Evolutionary conservation across 2,113 vertebrate genomes (phyloP).

Genomic region (Noturus placidus): DNA sequence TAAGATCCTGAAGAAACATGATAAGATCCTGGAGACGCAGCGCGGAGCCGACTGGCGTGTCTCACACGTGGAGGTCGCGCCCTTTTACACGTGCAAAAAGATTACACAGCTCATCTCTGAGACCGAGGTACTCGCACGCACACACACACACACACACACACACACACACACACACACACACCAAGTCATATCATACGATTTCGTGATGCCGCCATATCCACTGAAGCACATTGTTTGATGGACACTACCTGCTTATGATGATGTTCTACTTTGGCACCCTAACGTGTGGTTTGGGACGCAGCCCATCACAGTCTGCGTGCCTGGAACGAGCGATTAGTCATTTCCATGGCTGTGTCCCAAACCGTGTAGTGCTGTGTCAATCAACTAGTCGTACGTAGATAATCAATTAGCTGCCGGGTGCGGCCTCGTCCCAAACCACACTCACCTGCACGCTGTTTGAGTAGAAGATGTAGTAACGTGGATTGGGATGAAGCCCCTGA

Average conservation of each 20-base stretch:
- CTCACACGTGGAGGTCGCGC: slow-evolving; percentile 94
- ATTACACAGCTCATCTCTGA: slow-evolving; percentile 97
- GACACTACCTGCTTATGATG: background rate
- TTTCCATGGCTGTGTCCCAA: slow-evolving; percentile 9
- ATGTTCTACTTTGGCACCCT: background rate
- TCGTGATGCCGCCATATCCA: background rate
- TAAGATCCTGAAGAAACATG: slow-evolving; percentile 99
- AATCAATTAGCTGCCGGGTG: background rate
- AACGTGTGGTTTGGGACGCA: background rate
- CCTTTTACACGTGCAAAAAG: slow-evolving; percentile 98
- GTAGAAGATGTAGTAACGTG: background rate
- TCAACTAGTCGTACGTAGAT: background rate
- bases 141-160: slow-evolving; percentile 31
- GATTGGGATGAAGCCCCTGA: background rate
- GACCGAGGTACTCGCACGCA: slow-evolving; percentile 81
- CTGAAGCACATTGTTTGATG: background rate
- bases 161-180: background rate
- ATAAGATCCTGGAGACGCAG: slow-evolving; percentile 94
- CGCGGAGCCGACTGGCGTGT: slow-evolving; percentile 96
- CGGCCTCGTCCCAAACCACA: background rate
- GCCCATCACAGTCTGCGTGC: background rate
- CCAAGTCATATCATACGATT: background rate
- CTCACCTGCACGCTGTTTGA: background rate
- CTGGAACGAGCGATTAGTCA: background rate
- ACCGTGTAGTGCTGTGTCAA: background rate